Evolutionary conservation across 2,113 vertebrate species (phyloP).

Genomic region (Ceyx cyanopectus): DNA sequence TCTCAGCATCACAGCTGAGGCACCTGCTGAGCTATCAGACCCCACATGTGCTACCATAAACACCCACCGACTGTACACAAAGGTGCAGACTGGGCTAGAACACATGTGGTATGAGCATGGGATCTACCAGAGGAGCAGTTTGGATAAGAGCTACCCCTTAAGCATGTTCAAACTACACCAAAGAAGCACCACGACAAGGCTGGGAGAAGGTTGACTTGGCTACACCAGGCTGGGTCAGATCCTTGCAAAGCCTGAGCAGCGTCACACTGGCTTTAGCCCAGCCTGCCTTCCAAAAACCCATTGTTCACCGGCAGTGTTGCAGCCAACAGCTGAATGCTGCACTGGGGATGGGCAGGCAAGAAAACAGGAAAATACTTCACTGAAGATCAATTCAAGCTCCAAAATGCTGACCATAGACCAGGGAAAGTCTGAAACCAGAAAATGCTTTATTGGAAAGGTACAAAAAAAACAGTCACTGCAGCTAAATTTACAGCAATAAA

Average conservation of each 20-base stretch:
- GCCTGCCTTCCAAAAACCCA: neutral
- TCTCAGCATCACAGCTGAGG: too few species aligned
- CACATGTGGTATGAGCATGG: rapidly evolving
- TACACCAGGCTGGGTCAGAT: neutral
- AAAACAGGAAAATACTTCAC: neutral
- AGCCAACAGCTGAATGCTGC: neutral
- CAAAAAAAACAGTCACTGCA: conserved; percentile 86
- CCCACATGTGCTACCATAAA: neutral
- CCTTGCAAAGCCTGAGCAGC: neutral
- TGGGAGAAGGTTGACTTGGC: neutral
- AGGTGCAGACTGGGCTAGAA: neutral
- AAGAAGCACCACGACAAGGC: neutral
- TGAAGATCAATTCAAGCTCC: conserved; percentile 27
- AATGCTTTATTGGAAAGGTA: conserved; percentile 94
- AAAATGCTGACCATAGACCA: conserved; percentile 7
- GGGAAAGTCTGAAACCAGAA: conserved; percentile 78
- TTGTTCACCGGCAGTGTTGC: rapidly evolving
- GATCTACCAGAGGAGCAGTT: neutral
- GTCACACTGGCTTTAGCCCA: neutral
- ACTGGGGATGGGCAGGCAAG: neutral
- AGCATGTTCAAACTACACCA: neutral
- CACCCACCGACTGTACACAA: neutral
- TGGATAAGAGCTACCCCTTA: neutral
- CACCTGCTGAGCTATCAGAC: neutral
- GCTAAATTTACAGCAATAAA: conserved; percentile 88